Conservation (phyloP, 2,888 invertebrate species). For the Drosophila bunnanda region DNA sequence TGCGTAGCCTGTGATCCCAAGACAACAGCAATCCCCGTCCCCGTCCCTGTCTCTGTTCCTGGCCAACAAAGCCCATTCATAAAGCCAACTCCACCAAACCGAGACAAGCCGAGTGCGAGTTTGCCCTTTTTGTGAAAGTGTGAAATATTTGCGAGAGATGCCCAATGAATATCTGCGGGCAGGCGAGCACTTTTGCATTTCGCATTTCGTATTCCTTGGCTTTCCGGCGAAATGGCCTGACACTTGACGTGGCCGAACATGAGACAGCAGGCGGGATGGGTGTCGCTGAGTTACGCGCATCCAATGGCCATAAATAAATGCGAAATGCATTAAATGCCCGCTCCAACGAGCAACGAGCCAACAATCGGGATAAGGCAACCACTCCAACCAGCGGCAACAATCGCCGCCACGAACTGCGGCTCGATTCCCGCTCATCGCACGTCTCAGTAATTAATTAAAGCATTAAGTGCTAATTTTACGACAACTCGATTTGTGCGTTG, state of each 20-base stretch:
- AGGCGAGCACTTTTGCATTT: constrained; percentile 23
- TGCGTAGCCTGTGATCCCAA: constrained; percentile 19
- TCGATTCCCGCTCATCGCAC: constrained; percentile 54
- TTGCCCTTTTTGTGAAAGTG: constrained; percentile 69
- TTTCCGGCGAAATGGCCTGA: constrained; percentile 66
- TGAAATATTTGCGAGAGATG: constrained; percentile 77
- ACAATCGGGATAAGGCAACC: constrained; percentile 19
- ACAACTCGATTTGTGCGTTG: constrained; percentile 80
- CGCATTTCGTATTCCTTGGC: constrained; percentile 26
- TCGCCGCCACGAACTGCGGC: constrained; percentile 23
- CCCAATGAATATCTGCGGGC: constrained; percentile 69
- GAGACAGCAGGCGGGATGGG: constrained; percentile 48
- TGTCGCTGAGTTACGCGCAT: constrained; percentile 75
- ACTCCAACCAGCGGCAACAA: constrained; percentile 30
- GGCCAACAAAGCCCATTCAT: constrained; percentile 60
- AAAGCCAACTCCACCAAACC: constrained; percentile 41
- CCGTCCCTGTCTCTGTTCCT: too few relatives aligned
- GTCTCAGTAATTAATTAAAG: constrained; percentile 80
- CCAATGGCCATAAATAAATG: constrained; percentile 77
- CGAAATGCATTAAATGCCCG: constrained; percentile 76
- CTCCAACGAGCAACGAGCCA: constrained; percentile 48
- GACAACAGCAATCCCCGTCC: constrained; percentile 5
- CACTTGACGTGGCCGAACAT: constrained; percentile 76
- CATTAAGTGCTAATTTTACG: constrained; percentile 81
- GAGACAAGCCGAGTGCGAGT: constrained; percentile 7